Base-by-base conservation (phyloP, 1,140 invertebrate genomes). In the Leptopilina clavipes region DNA sequence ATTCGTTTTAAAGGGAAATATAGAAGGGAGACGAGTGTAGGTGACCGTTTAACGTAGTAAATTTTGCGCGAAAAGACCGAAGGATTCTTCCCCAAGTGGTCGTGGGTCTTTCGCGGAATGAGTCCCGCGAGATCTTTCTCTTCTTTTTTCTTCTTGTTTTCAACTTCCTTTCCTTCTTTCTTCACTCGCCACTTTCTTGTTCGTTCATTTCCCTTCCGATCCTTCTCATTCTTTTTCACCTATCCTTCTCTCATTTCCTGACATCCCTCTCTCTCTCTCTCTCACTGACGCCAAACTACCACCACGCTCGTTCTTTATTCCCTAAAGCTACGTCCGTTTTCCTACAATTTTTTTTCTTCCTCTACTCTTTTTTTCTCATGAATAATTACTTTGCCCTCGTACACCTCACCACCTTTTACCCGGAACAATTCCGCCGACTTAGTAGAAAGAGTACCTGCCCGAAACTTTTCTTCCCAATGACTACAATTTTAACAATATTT, bases 11-110 rank as follows among this genome's bases (percentile, higher is more conserved):
- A 74, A 73, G 72, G 56, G 74, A 74, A 73, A 82, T 74, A 82
- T 80, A 73, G 77, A 72, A 71, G 73, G 22, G 6, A 70, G 59
- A 31, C 31, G 72, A 75, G 79, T 77, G 84, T 82, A 80, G 83
- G 81, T 79, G 78, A 79, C 78, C 81, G 83, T 89, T 88, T 86
- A 88, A 86, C 79, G 79, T 76, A 84, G 83, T 87, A 87, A 88
- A 89, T 87, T 88, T 85, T 77, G 81, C 85, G 82, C 79, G 79
- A 78, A 82, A 86, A 85, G 79, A 84, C 78, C 83, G 76, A 83
- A 83, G 83, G 82, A 84, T 73, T 81, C 79, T 83, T 84, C 83
- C 83, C 84, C 79, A 79, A 88, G 87, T 87, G 79, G 84, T 83
- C 82, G 82, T 84, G 84, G 81, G 74, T 88, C 85, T 85, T 86